Base-by-base conservation (phyloP, 2,888 invertebrate genomes). In the Leucophenga maculata region DNA sequence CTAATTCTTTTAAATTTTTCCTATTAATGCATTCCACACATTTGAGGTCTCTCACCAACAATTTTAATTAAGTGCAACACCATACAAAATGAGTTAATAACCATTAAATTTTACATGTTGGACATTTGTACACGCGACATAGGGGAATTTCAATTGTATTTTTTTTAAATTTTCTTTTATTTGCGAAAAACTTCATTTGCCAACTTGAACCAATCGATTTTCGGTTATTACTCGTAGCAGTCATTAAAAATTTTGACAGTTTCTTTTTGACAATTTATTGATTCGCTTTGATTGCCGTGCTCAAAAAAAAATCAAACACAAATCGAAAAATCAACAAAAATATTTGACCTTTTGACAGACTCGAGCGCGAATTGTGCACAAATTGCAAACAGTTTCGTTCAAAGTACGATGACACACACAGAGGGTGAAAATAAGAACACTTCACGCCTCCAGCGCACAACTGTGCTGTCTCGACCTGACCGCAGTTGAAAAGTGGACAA, bases 201-300 rank as follows among this genome's bases (percentile, higher is more conserved):
- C 11, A 39, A 39, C 72, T 68, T 46, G 69, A 74, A 69, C 72
- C 70, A 80, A 82, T 83, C 78, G 83, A 80, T 80, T 82, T 73
- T 72, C 70, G 68, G 75, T 72, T 82, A 80, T 83, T 79, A 82
- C 71, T 73, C 82, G 80, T 83, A 80, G 76, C 83, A 83, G 71
- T 82, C 80, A 83, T 80, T 80, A 83, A 82, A 83, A 82, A 74
- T 80, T 80, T 80, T 78, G 80, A 82, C 80, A 80, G 76, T 72
- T 80, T 62, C 78, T 80, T 80, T 62, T 82, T 80, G 74, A 72
- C 80, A 80, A 80, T 80, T 80, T 80, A 80, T 80, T 83, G 82
- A 82, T 76, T 72, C 60, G 39, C 44, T 26, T 60, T 60, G 60
- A 60, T 60, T 60, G 60, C 16, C 6, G 9, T 20, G 44, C 14